Conservation (phyloP, 2,113 vertebrate species). For the Neogale vison region DNA sequence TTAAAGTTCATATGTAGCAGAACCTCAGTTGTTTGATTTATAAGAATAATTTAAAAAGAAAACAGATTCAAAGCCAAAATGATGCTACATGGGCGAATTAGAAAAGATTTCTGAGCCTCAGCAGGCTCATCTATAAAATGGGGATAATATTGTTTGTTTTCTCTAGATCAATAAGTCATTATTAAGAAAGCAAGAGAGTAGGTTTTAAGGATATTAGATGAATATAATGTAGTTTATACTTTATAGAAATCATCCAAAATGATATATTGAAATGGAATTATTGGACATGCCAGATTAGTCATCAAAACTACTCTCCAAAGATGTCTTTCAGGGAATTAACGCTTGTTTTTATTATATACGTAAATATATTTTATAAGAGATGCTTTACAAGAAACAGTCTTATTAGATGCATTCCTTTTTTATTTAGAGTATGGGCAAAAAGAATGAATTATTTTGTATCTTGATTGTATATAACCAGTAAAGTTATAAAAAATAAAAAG, state of each 20-base stretch:
- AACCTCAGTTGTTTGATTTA: neutral
- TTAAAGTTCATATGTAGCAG: neutral
- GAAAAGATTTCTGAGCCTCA: neutral
- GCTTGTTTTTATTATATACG: neutral
- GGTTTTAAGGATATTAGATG: neutral
- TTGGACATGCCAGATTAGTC: neutral
- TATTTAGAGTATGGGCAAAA: neutral
- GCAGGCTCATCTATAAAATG: neutral
- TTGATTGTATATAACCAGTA: neutral
- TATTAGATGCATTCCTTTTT: neutral
- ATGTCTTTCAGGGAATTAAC: neutral
- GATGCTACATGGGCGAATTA: neutral
- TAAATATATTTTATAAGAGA: neutral
- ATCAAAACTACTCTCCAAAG: neutral
- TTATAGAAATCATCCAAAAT: neutral
- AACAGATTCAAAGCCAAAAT: neutral
- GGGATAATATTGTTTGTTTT: neutral
- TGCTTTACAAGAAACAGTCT: neutral
- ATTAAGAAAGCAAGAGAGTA: neutral
- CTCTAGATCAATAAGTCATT: neutral
- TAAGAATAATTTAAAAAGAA: neutral
- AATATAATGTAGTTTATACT: neutral
- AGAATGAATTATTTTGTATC: neutral
- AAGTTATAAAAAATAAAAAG: conserved; percentile 8
- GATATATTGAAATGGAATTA: neutral